A percentile compares a stretch with the other conserved stretches of the same genome.
phyloP scores from a whole-genome alignment of 2,888 invertebrate genomes.

The Tinea semifulvella region DNA sequence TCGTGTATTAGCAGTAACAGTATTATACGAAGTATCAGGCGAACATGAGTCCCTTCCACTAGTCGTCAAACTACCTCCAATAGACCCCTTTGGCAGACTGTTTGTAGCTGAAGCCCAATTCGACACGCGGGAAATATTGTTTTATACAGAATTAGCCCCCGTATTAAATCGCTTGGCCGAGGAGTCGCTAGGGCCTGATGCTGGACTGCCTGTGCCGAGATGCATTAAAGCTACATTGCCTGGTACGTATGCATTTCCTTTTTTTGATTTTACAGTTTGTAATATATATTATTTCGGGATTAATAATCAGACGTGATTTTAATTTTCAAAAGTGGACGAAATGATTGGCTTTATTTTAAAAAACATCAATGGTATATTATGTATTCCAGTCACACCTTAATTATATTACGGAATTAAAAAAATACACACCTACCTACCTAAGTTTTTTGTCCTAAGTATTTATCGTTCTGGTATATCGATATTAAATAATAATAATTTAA shows the following conservation, averaged over 20 bases:
- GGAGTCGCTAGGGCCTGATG: constrained; percentile 57
- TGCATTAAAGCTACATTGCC: constrained; percentile 77
- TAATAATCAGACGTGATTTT: too few species aligned
- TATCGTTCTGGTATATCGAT: too few species aligned
- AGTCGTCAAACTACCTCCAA: constrained; percentile 79
- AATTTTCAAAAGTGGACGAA: too few species aligned
- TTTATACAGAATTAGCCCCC: constrained; percentile 80
- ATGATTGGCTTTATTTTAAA: too few species aligned
- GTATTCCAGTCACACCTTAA: too few species aligned
- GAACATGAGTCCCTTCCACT: constrained; percentile 52
- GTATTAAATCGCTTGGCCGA: constrained; percentile 75
- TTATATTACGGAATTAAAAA: too few species aligned
- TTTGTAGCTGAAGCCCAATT: constrained; percentile 86
- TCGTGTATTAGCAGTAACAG: constrained; percentile 78
- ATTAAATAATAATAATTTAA: too few species aligned
- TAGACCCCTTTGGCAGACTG: constrained; percentile 80
- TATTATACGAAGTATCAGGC: constrained; percentile 65
- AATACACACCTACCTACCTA: too few species aligned
- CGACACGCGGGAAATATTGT: constrained; percentile 82
- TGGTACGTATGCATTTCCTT: constrained; percentile 38
- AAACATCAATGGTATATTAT: too few species aligned
- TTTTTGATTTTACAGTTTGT: not conserved
- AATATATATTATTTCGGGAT: constrained; percentile 4
- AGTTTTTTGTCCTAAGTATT: too few species aligned
- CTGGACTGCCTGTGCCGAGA: constrained; percentile 58